These are phyloP conservation scores for Smutsia gigantea DNA, from an alignment of 2,797 vertebrate genomes.

Conservation along the genomic window DNA sequence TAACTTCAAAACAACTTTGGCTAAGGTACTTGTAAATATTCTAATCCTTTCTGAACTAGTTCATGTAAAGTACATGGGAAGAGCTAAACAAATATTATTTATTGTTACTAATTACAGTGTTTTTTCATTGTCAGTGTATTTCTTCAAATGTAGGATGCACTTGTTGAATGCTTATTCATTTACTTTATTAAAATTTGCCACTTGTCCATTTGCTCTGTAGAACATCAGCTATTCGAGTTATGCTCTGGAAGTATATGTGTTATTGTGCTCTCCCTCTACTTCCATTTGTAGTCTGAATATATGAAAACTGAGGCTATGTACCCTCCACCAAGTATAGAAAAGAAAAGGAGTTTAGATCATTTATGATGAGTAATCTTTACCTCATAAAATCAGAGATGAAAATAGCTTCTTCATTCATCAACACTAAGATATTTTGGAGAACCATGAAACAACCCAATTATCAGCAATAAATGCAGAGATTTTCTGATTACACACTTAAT, in stretches of 20 bases:
- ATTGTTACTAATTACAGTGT: background rate
- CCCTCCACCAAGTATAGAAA: background rate
- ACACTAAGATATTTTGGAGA: background rate
- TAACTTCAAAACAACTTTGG: background rate
- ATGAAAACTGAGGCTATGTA: background rate
- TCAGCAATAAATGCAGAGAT: background rate
- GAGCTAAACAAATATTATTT: background rate
- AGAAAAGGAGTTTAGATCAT: background rate
- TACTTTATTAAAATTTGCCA: background rate
- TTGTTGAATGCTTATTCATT: background rate
- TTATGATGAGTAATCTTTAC: background rate
- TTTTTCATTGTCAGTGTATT: background rate
- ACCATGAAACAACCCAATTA: background rate
- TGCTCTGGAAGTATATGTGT: background rate
- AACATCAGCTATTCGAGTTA: background rate
- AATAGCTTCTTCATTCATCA: background rate
- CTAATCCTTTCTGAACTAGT: background rate
- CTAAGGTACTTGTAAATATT: background rate
- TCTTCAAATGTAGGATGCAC: background rate
- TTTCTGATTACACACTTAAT: background rate
- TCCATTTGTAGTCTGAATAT: background rate
- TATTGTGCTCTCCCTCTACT: background rate
- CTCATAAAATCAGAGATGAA: background rate
- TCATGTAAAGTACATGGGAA: background rate
- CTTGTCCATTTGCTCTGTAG: background rate